Conservation (phyloP, 2,797 vertebrate genomes). For the Pantherophis alleghaniensis region DNA sequence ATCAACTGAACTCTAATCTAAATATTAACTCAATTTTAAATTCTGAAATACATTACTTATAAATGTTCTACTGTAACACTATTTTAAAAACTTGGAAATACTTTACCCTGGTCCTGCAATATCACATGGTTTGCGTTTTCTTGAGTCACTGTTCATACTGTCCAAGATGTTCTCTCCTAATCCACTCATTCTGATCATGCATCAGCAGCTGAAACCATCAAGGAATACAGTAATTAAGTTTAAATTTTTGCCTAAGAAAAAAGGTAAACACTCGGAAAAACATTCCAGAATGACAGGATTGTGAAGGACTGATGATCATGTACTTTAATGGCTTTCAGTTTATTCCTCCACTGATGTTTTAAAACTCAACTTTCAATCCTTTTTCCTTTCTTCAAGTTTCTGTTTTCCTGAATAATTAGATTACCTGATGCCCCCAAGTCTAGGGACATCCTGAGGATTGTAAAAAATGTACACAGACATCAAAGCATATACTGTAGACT, state of each 20-base stretch:
- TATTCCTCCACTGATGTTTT: background rate
- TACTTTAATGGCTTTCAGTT: background rate
- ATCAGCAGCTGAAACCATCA: slow-evolving; percentile 83
- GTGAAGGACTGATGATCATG: background rate
- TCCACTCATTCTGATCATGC: slow-evolving; percentile 90
- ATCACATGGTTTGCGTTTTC: slow-evolving; percentile 93
- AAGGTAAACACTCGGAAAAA: slow-evolving; percentile 1
- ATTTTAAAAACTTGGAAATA: background rate
- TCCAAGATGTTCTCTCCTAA: slow-evolving; percentile 91
- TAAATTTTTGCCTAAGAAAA: slow-evolving; percentile 7
- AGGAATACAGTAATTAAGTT: slow-evolving; percentile 15
- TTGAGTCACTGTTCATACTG: slow-evolving; percentile 85
- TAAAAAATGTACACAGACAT: background rate
- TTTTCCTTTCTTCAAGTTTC: background rate
- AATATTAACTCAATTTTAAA: background rate
- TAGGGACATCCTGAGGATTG: background rate
- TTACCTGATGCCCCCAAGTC: background rate
- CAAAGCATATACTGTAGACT: background rate
- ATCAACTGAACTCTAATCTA: slow-evolving; percentile 7
- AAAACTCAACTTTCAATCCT: background rate
- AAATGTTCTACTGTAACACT: background rate
- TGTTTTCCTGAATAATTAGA: background rate
- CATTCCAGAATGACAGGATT: background rate
- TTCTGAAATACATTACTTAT: background rate
- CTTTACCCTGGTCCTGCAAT: slow-evolving; percentile 86